A percentile compares a stretch with the other conserved stretches of the same genome.
These are phyloP conservation scores for Castor canadensis DNA, from an alignment of 2,113 vertebrate species.

Conservation along the genomic window DNA sequence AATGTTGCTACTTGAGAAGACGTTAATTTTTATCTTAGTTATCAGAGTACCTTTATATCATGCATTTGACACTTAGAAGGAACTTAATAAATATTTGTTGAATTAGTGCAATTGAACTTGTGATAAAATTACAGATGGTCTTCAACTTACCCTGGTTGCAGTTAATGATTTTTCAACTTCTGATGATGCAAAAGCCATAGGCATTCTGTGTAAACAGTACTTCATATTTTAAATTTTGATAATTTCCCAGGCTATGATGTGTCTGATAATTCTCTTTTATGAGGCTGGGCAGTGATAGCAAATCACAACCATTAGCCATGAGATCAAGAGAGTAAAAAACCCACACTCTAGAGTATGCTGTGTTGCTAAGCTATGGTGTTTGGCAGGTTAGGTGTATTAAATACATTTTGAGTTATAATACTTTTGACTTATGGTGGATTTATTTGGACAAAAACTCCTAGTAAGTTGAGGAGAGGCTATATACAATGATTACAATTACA, in stretches of 20 bases:
- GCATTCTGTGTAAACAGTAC: not conserved
- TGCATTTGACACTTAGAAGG: not conserved
- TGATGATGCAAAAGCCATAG: no score
- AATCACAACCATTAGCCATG: not conserved
- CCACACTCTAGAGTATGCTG: rapidly evolving
- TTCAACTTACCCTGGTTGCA: not conserved
- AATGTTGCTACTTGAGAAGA: not conserved
- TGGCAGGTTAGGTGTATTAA: no score
- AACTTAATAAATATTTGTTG: not conserved
- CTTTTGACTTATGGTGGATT: not conserved
- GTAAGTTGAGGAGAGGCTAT: not conserved
- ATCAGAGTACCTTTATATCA: not conserved
- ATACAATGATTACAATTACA: not conserved
- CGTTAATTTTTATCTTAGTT: not conserved
- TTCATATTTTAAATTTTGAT: not conserved
- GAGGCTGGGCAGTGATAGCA: rapidly evolving
- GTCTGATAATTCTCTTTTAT: not conserved
- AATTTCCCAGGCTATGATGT: not conserved
- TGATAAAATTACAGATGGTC: not conserved
- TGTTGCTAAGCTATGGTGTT: not conserved
- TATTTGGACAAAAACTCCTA: not conserved
- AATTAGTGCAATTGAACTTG: not conserved
- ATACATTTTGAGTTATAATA: not conserved
- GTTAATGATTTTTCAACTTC: not conserved
- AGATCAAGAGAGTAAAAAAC: rapidly evolving